Base-by-base conservation (phyloP, 2,113 vertebrate genomes). In the Micromys minutus region DNA sequence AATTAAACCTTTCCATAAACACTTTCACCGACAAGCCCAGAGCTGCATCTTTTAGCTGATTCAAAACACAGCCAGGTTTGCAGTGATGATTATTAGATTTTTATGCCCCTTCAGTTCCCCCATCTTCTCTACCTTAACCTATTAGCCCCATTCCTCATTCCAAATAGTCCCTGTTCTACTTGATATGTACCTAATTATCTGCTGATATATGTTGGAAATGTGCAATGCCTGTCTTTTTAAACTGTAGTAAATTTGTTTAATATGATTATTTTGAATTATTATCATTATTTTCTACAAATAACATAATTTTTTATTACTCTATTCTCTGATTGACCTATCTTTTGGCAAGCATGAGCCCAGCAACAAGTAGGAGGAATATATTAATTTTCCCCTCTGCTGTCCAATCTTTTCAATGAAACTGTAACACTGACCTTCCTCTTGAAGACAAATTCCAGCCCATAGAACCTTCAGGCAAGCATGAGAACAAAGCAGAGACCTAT, bases 401-500 rank as follows among this genome's bases (percentile, higher is more conserved):
- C 55, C 39, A 34, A 85, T 80, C 36, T 81, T 52, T 76, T 47
- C n/a, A 31, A 77, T 15, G 36, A 96, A 79, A 21, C 42, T 91
- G 72, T 89, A 55, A 55, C 8, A 19, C 69, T 89, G 79, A 79
- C 57, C 92, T 76, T 87, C 88, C 86, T 36, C 9, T 31, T 67
- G n/a, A 55, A 96, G 87, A 91, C 8, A 86, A 83, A 93, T 79
- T 76, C 77, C 29, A 89, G 47, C 72, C 55, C n/a, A 1, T 45
- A 72, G 81, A 65, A 91, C 34, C 81, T 74, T 45, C 16, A 2
- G 65, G 67, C 63, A 85, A 87, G 55, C 87, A 74, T 77, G 12
- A 45, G 61, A 93, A 89, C 74, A 96, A 91, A 74, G 74, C n/a
- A 75, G 61, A 84, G 50, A n/a, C 22, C 74, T 91, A 63, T 75